Evolutionary conservation across 2,888 invertebrate genomes (phyloP), one percentile per base, ranked within the genome.

Genomic region (Strigamia transsilvanica): DNA sequence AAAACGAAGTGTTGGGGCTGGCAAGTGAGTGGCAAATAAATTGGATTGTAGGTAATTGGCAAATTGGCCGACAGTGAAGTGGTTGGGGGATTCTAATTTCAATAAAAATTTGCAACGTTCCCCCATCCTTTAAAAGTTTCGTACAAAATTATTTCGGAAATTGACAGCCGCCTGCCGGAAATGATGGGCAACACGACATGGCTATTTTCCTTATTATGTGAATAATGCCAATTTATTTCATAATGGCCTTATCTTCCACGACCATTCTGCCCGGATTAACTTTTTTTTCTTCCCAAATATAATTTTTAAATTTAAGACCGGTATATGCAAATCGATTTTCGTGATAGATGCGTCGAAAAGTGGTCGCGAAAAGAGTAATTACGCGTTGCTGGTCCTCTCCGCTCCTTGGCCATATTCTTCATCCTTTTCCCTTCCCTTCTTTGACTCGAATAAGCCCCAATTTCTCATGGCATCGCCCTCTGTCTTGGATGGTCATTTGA

Each of bases 171-270:
- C 73, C 27, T 73, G 23, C 27, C 21, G 73, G 73, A 73, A 73
- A 73, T 73, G 73, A 73, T 73, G 73, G 73, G 73, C 27, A 73
- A 73, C 73, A 73, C 73, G n/a, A 73, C 73, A 15, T 73, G 73
- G 73, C 32, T 27, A 32, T 27, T 27, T 73, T 32, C 23, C 56
- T 56, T 56, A 32, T 73, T 73, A 23, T 15, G 27, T 27, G 27
- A 73, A 73, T 73, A 32, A 73, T 73, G 32, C 27, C 27, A 73
- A 73, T 73, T 73, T 73, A 12, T 73, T 73, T 32, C 73, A 73
- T 27, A 23, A 27, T 73, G 9, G 32, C 7, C 73, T 73, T 73
- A 73, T 73, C 73, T 73, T 32, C 7, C 9, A 2, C 12, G n/a
- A 23, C 73, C 73, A 73, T 73, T 73, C 73, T 32, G n/a, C 73